phyloP scores from a whole-genome alignment of 2,113 vertebrate species.

The Carassius gibelio region DNA sequence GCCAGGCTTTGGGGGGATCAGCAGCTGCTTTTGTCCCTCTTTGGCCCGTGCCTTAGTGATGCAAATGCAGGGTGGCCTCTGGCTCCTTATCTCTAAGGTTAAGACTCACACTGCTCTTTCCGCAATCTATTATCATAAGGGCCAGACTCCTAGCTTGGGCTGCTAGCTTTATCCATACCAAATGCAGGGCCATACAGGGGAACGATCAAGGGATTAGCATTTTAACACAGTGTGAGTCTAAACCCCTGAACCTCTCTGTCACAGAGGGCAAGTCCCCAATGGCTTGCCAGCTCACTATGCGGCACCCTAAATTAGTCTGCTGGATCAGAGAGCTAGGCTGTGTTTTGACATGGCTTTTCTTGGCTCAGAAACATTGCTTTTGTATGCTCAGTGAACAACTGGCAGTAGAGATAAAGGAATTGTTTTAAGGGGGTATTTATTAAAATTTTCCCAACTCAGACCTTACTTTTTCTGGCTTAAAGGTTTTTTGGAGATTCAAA shows the following conservation, averaged over 20 bases:
- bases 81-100: slow-evolving; percentile 67
- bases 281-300: slow-evolving; percentile 38
- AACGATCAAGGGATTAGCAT: slow-evolving; percentile 70
- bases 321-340: slow-evolving; percentile 29
- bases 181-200: slow-evolving; percentile 59
- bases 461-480: neutral
- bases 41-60: slow-evolving; percentile 63
- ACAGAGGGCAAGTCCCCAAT: slow-evolving; percentile 56
- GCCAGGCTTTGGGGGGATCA: slow-evolving; percentile 59
- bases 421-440: neutral
- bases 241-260: slow-evolving; percentile 55
- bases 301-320: slow-evolving; percentile 48
- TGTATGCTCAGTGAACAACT: neutral
- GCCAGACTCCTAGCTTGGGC: slow-evolving; percentile 68
- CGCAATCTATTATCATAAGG: slow-evolving; percentile 69
- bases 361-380: neutral
- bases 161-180: slow-evolving; percentile 62
- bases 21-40: slow-evolving; percentile 64
- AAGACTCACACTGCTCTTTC: slow-evolving; percentile 62
- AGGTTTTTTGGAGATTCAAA: neutral
- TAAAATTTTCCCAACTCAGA: neutral
- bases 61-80: slow-evolving; percentile 63
- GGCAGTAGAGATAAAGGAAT: neutral
- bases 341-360: slow-evolving; percentile 20
- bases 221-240: slow-evolving; percentile 65